phyloP scores from a whole-genome alignment of 2,113 vertebrate species.

The Myodes glareolus region DNA sequence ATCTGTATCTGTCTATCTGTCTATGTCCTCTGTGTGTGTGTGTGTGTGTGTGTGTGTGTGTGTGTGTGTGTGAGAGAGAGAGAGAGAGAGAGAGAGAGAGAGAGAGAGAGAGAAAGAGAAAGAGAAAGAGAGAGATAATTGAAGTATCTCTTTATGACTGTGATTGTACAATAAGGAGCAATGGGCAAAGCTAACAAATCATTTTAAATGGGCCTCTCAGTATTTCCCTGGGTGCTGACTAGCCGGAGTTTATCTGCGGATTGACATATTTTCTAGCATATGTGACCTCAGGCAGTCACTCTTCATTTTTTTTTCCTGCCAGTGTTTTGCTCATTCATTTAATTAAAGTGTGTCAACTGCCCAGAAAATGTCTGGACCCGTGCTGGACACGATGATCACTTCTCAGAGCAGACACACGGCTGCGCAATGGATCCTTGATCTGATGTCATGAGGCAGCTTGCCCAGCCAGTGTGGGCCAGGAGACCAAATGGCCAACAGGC shows the following conservation, averaged over 20 bases:
- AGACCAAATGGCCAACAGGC: rapidly evolving
- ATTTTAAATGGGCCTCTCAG: slow-evolving; percentile 69
- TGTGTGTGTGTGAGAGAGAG: not conserved
- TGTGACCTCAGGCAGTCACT: slow-evolving; percentile 74
- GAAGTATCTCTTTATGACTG: slow-evolving; percentile 52
- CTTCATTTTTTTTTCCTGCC: slow-evolving; percentile 56
- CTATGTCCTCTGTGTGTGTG: not conserved
- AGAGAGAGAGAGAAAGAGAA: not conserved
- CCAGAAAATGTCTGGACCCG: slow-evolving; percentile 73
- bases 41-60: not conserved
- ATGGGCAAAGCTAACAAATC: slow-evolving; percentile 71
- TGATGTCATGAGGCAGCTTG: not conserved
- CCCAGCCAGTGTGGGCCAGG: not conserved
- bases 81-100: too few species aligned
- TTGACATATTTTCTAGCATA: slow-evolving; percentile 83
- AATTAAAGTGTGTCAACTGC: slow-evolving; percentile 68
- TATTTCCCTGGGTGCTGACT: slow-evolving; percentile 61
- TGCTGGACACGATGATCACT: slow-evolving; percentile 23
- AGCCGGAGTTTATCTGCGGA: slow-evolving; percentile 73
- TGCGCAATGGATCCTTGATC: not conserved
- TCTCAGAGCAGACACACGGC: slow-evolving; percentile 4
- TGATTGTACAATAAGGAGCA: slow-evolving; percentile 61
- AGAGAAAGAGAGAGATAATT: not conserved
- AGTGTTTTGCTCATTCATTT: slow-evolving; percentile 74
- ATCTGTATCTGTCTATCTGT: not conserved